A percentile compares a stretch with the other conserved stretches of the same genome.
Evolutionary conservation across 2,113 vertebrate genomes (phyloP).

Genomic region (Pungitius pungitius): DNA sequence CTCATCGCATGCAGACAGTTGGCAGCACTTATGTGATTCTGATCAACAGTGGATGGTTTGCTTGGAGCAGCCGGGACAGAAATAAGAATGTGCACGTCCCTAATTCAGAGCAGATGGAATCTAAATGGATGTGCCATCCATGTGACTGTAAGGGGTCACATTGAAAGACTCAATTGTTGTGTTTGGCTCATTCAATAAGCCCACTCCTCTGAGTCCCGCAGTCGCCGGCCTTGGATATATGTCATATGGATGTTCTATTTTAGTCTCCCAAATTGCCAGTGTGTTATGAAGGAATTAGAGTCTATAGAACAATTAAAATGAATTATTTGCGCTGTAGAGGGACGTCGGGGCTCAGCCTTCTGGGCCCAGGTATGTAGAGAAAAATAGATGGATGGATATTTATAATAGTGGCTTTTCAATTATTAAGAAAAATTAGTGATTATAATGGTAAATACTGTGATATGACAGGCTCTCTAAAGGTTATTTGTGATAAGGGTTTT

Average conservation of each 20-base stretch:
- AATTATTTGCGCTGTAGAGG: not conserved
- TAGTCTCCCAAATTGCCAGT: constrained; percentile 1
- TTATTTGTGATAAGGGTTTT: not conserved
- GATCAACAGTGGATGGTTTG: constrained; percentile 67
- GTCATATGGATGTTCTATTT: constrained; percentile 57
- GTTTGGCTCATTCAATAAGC: constrained; percentile 71
- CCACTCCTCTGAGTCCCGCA: constrained; percentile 54
- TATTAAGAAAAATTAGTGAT: constrained; percentile 4
- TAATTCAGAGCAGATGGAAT: constrained; percentile 76
- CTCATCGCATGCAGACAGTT: constrained; percentile 46
- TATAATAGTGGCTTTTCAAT: not conserved
- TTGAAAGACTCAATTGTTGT: constrained; percentile 68
- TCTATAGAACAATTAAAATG: constrained; percentile 4
- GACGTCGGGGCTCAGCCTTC: no score
- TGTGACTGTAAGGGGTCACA: constrained; percentile 74
- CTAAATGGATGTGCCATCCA: constrained; percentile 71
- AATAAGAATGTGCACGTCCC: constrained; percentile 64
- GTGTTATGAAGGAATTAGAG: constrained; percentile 1
- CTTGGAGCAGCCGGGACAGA: constrained; percentile 58
- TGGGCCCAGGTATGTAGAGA: no score
- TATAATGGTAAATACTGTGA: not conserved
- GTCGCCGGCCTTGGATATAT: constrained; percentile 58
- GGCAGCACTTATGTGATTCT: constrained; percentile 58
- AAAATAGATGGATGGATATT: not conserved
- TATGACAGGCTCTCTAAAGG: not conserved